Conservation (phyloP, 2,888 invertebrate genomes). For the Erebia aethiops region DNA sequence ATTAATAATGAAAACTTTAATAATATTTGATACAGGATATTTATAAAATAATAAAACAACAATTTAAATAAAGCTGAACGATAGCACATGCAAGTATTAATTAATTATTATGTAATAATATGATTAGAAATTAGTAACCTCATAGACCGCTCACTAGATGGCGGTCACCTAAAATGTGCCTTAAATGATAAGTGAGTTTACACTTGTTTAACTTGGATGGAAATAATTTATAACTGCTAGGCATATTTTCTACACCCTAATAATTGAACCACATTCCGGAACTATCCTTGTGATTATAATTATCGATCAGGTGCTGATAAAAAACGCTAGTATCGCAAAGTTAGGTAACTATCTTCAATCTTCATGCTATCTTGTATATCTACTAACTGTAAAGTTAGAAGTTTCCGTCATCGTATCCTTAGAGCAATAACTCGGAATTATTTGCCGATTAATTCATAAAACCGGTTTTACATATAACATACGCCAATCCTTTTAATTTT, state of each 20-base stretch:
- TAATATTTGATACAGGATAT: too few species aligned
- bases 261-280: constrained; percentile 15
- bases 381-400: neutral
- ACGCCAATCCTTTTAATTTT: neutral
- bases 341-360: neutral
- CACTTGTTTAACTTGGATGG: too few species aligned
- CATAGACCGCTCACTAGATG: too few species aligned
- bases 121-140: too few species aligned
- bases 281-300: constrained; percentile 12
- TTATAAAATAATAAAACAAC: too few species aligned
- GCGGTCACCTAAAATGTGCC: too few species aligned
- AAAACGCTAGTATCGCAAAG: neutral
- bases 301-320: constrained; percentile 13
- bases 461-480: neutral
- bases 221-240: too few species aligned
- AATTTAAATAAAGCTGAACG: too few species aligned
- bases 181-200: too few species aligned
- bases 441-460: neutral
- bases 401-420: neutral
- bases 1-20: too few species aligned
- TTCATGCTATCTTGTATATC: neutral
- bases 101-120: too few species aligned
- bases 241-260: neutral
- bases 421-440: constrained; percentile 11
- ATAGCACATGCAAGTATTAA: too few species aligned